Percentiles rank a stretch among this genome's conserved stretches.
phyloP scores from a whole-genome alignment of 2,113 vertebrate genomes.

The Capra hircus region DNA sequence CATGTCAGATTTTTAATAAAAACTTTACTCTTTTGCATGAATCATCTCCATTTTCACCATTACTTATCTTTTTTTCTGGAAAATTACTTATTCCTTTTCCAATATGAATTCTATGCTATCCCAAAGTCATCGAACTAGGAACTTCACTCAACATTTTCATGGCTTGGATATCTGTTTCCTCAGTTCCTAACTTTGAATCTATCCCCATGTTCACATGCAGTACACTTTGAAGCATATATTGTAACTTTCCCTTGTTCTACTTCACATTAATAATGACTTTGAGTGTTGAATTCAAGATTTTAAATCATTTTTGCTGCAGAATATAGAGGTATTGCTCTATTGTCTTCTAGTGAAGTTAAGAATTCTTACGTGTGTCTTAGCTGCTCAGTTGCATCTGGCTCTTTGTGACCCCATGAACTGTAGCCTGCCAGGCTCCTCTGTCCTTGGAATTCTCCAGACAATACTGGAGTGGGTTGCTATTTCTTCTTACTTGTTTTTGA shows the following conservation, averaged over 20 bases:
- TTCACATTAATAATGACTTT: not conserved
- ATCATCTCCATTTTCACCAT: not conserved
- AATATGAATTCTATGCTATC: not conserved
- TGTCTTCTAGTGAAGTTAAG: not conserved
- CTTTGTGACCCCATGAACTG: not conserved
- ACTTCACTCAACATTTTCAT: not conserved
- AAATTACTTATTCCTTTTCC: not conserved
- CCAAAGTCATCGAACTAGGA: not conserved
- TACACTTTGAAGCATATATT: not conserved
- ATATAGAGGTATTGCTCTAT: not conserved
- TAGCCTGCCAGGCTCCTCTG: not conserved
- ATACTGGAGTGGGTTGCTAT: not conserved
- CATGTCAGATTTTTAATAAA: not conserved
- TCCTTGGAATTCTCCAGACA: not conserved
- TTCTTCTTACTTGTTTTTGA: not conserved
- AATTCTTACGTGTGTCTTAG: not conserved
- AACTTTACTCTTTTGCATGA: not conserved
- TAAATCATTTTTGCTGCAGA: not conserved
- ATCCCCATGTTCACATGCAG: not conserved
- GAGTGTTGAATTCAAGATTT: not conserved
- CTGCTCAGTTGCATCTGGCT: not conserved
- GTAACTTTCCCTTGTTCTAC: not conserved
- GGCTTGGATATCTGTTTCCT: not conserved
- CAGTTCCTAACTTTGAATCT: not conserved
- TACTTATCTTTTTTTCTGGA: not conserved